Evolutionary conservation across 2,797 vertebrate genomes (phyloP).

Genomic region (Pipistrellus kuhlii): DNA sequence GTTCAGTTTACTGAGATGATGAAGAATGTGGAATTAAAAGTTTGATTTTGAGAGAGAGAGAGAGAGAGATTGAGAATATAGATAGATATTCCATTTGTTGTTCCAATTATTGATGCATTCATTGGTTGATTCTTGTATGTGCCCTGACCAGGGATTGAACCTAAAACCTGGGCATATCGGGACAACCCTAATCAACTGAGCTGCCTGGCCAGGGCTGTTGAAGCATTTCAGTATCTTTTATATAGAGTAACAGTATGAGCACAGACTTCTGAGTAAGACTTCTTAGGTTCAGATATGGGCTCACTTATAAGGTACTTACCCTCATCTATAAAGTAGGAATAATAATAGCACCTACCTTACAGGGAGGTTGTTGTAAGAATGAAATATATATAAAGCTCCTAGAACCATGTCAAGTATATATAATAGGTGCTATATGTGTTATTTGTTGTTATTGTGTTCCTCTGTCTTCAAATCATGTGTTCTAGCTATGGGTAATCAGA

Average conservation of each 20-base stretch:
- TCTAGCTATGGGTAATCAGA: background rate
- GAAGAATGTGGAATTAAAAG: background rate
- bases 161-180: background rate
- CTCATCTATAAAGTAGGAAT: constrained; percentile 7
- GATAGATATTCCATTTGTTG: background rate
- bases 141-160: background rate
- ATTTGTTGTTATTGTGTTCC: background rate
- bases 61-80: too few relatives aligned
- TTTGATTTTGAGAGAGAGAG: background rate
- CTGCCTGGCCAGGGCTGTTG: background rate
- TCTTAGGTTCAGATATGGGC: background rate
- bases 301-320: background rate
- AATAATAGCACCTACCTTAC: background rate
- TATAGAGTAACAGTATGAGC: background rate
- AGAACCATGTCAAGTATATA: background rate
- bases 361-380: background rate
- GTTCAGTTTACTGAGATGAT: background rate
- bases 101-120: background rate
- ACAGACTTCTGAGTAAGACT: background rate
- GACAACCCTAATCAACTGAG: background rate
- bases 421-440: background rate
- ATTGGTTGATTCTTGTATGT: background rate
- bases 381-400: background rate
- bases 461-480: constrained; percentile 12
- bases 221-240: background rate